Evolutionary conservation across 1,140 invertebrate species (phyloP).

Genomic region (Drosophila triauraria): DNA sequence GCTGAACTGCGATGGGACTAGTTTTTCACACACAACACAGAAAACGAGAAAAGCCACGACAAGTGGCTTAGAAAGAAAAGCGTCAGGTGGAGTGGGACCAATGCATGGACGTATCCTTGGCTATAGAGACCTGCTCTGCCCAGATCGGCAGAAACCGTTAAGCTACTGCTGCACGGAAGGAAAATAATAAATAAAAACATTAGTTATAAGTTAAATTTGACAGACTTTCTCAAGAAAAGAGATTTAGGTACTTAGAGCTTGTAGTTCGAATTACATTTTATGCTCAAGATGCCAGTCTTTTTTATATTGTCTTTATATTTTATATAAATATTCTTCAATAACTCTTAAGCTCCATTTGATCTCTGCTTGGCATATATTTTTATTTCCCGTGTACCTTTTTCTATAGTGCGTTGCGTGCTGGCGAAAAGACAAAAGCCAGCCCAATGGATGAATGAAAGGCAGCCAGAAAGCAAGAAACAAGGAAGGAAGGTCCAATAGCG

Average conservation of each 20-base stretch:
- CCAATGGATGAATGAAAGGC: slow-evolving; percentile 50
- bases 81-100: slow-evolving; percentile 3
- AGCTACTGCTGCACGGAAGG: neutral
- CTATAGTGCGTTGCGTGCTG: slow-evolving; percentile 49
- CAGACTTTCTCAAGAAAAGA: too few relatives aligned
- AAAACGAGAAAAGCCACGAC: slow-evolving; percentile 49
- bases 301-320: neutral
- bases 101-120: slow-evolving; percentile 36
- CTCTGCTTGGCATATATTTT: neutral
- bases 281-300: too few relatives aligned
- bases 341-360: neutral
- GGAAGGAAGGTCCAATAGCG: slow-evolving; percentile 49
- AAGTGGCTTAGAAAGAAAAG: slow-evolving; percentile 52
- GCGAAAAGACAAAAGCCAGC: slow-evolving; percentile 50
- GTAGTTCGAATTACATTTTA: too few relatives aligned
- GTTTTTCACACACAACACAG: slow-evolving; percentile 48
- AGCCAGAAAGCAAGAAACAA: slow-evolving; percentile 60
- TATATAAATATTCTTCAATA: neutral
- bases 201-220: neutral
- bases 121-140: slow-evolving; percentile 15
- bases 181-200: neutral
- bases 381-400: slow-evolving; percentile 7
- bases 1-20: slow-evolving; percentile 46
- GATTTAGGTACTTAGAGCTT: too few relatives aligned
- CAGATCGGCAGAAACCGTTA: slow-evolving; percentile 36